phyloP scores from a whole-genome alignment of 2,113 vertebrate species.

The Cebidichthys violaceus region DNA sequence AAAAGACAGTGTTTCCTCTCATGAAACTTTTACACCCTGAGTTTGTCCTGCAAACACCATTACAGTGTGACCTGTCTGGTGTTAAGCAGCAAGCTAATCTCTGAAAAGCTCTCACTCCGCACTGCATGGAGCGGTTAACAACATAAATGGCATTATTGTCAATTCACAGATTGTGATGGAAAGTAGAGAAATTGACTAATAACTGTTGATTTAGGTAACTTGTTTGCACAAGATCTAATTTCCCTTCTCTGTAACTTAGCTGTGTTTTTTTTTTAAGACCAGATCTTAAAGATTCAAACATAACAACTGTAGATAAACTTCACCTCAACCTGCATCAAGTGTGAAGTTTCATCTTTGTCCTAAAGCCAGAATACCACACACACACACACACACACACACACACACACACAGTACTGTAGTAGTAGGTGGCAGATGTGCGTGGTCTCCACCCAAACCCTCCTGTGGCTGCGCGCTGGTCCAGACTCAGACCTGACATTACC shows the following conservation, averaged over 20 bases:
- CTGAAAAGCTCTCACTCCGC: constrained; percentile 18
- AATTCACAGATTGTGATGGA: constrained; percentile 5
- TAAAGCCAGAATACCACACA: constrained; percentile 25
- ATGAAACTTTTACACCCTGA: constrained; percentile 65
- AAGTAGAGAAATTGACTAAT: neutral
- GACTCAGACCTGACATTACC: constrained; percentile 32
- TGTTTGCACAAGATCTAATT: neutral
- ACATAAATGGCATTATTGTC: neutral
- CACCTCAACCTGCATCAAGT: neutral
- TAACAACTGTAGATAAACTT: neutral
- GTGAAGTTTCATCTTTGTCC: neutral
- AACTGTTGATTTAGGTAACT: neutral
- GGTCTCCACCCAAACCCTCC: constrained; percentile 27
- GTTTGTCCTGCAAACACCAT: constrained; percentile 58
- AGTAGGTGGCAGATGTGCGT: constrained; percentile 2
- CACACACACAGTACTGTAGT: constrained; percentile 21
- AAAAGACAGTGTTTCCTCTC: constrained; percentile 71
- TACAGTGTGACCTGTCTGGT: constrained; percentile 34
- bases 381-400: constrained; percentile 22
- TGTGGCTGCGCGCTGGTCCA: constrained; percentile 8
- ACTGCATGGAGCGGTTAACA: neutral
- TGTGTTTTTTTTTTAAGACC: neutral
- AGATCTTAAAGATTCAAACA: neutral
- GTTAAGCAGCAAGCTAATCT: constrained; percentile 4
- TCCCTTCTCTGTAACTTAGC: neutral